Evolutionary conservation across 2,797 vertebrate species (phyloP).

Genomic region (Garrulus glandarius): DNA sequence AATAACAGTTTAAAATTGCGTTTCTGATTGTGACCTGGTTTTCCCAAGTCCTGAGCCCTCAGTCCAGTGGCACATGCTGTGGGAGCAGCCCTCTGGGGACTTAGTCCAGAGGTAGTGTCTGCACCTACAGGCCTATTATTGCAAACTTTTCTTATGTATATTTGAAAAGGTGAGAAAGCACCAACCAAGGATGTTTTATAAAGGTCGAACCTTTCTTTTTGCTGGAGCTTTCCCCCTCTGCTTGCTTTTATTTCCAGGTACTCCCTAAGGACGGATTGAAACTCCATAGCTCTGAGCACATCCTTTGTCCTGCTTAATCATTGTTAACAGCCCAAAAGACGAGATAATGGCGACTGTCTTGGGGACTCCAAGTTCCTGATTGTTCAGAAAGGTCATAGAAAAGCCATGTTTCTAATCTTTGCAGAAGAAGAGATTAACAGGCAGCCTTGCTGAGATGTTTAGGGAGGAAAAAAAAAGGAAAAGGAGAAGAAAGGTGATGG

Average conservation of each 20-base stretch:
- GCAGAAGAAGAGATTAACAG: slow-evolving; percentile 46
- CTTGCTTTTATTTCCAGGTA: slow-evolving; percentile 25
- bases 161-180: slow-evolving; percentile 36
- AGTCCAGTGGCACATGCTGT: neutral
- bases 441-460: neutral
- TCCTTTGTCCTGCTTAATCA: slow-evolving; percentile 55
- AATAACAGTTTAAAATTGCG: neutral
- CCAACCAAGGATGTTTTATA: slow-evolving; percentile 3
- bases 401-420: slow-evolving; percentile 45
- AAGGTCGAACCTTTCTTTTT: slow-evolving; percentile 37
- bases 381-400: slow-evolving; percentile 63
- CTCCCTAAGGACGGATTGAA: slow-evolving; percentile 12
- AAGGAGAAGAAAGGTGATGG: slow-evolving; percentile 1
- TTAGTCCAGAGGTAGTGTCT: neutral
- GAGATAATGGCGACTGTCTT: slow-evolving; percentile 41
- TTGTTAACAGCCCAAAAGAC: slow-evolving; percentile 31
- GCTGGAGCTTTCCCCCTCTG: neutral
- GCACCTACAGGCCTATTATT: slow-evolving; percentile 6
- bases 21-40: slow-evolving; percentile 11
- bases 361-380: slow-evolving; percentile 32
- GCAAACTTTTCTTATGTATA: slow-evolving; percentile 15
- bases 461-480: neutral
- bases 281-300: neutral
- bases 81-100: neutral
- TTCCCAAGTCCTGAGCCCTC: neutral